Evolutionary conservation across 2,113 vertebrate genomes (phyloP).

Genomic region (Protomyctophum bolini): DNA sequence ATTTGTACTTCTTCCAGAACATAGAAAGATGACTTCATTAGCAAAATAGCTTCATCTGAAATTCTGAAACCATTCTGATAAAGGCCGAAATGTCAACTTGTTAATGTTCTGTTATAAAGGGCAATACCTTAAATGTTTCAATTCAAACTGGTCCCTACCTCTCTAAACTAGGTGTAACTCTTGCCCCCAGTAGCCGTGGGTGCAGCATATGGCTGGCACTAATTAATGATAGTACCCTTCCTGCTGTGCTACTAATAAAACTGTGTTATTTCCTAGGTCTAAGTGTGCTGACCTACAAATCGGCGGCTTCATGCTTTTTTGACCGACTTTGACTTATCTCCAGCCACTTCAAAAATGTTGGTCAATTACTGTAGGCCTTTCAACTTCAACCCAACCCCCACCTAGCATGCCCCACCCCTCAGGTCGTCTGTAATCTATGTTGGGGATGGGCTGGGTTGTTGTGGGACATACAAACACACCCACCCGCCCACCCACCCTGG

Average conservation of each 20-base stretch:
- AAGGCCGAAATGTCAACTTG: background rate
- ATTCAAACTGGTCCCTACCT: background rate
- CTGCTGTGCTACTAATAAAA: constrained; percentile 34
- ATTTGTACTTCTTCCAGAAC: no score
- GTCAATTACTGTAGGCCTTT: constrained; percentile 34
- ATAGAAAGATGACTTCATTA: background rate
- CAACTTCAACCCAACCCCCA: constrained; percentile 27
- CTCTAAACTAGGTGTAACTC: constrained; percentile 2
- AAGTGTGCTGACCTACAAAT: constrained; percentile 49
- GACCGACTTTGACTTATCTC: constrained; percentile 44
- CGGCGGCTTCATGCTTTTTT: constrained; percentile 18
- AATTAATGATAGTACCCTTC: constrained; percentile 20
- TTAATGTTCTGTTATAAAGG: background rate
- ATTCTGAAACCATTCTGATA: background rate
- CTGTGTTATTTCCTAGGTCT: constrained; percentile 22
- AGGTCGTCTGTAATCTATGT: constrained; percentile 64
- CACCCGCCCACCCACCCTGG: constrained; percentile 39
- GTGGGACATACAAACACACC: constrained; percentile 48
- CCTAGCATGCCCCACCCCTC: constrained; percentile 4
- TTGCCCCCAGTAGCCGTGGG: constrained; percentile 29
- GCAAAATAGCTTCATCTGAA: background rate
- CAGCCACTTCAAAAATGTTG: constrained; percentile 41
- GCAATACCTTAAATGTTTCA: background rate
- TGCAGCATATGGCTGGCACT: constrained; percentile 33
- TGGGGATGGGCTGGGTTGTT: constrained; percentile 26